Evolutionary conservation across 2,113 vertebrate species (phyloP).

Genomic region (Alethe diademata): DNA sequence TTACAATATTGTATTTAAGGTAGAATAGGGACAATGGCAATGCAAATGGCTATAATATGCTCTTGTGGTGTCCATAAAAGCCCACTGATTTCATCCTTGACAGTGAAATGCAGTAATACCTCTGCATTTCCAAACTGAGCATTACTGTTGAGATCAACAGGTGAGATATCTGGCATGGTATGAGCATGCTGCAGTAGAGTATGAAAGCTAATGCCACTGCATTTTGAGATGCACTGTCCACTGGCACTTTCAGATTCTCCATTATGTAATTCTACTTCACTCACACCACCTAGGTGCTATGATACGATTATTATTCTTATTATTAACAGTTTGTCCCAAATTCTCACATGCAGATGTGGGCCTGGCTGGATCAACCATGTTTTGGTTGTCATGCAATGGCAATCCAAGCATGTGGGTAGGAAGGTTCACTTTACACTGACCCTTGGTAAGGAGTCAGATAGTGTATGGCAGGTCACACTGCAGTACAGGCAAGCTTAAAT

Average conservation of each 20-base stretch:
- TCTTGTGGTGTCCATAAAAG: neutral
- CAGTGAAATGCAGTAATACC: neutral
- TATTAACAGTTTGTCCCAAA: neutral
- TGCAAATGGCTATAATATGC: neutral
- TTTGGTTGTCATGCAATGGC: neutral
- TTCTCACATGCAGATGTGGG: neutral
- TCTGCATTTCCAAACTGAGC: neutral
- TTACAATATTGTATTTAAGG: neutral
- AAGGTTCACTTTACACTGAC: neutral
- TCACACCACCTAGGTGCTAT: neutral
- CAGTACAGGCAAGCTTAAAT: neutral
- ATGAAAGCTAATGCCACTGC: neutral
- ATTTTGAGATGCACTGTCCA: neutral
- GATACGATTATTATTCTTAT: neutral
- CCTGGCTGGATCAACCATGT: neutral
- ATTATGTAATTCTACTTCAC: neutral
- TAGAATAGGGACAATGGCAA: neutral
- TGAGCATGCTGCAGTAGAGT: accelerated
- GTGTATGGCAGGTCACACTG: neutral
- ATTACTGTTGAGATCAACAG: neutral
- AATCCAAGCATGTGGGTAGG: neutral
- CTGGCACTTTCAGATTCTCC: neutral
- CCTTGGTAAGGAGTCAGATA: neutral
- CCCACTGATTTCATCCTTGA: neutral
- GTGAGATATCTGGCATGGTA: neutral